These are phyloP conservation scores for Matsumyia berberina DNA, from an alignment of 2,888 invertebrate genomes.

Conservation along the genomic window DNA sequence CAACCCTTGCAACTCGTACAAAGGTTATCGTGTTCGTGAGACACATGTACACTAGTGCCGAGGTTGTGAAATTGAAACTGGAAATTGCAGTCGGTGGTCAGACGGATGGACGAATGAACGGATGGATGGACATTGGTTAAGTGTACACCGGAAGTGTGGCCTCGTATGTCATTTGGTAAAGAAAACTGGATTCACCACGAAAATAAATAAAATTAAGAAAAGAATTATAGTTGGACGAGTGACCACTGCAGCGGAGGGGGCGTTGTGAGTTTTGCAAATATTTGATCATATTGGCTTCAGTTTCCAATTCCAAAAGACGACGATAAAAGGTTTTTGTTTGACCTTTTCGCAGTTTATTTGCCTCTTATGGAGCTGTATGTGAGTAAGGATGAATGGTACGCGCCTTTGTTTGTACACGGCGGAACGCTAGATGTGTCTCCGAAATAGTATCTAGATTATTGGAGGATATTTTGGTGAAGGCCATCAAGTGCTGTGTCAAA, in stretches of 20 bases:
- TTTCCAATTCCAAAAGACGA: conserved; percentile 29
- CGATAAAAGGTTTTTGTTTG: conserved; percentile 56
- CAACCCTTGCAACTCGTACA: conserved; percentile 36
- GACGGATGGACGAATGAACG: conserved; percentile 37
- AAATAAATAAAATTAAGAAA: conserved; percentile 29
- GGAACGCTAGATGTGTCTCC: conserved; percentile 15
- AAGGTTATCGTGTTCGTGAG: conserved; percentile 26
- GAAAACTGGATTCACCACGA: conserved; percentile 20
- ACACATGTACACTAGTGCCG: conserved; percentile 5
- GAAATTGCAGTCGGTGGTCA: conserved; percentile 37
- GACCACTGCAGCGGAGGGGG: conserved; percentile 2
- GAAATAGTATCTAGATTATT: not conserved
- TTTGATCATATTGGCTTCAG: conserved; percentile 57
- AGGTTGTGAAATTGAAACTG: conserved; percentile 53
- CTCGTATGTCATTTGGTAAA: conserved; percentile 41
- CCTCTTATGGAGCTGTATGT: conserved; percentile 23
- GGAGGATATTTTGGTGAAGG: not conserved
- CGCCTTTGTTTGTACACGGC: conserved; percentile 31
- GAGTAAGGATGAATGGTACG: conserved; percentile 28
- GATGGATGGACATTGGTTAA: conserved; percentile 49
- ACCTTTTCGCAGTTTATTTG: conserved; percentile 38
- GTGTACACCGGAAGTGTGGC: conserved; percentile 58
- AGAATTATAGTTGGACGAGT: not conserved
- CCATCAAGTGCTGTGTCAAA: conserved; percentile 25
- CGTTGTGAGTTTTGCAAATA: conserved; percentile 29